Conservation (phyloP, 2,797 vertebrate species). For the Masticophis lateralis region DNA sequence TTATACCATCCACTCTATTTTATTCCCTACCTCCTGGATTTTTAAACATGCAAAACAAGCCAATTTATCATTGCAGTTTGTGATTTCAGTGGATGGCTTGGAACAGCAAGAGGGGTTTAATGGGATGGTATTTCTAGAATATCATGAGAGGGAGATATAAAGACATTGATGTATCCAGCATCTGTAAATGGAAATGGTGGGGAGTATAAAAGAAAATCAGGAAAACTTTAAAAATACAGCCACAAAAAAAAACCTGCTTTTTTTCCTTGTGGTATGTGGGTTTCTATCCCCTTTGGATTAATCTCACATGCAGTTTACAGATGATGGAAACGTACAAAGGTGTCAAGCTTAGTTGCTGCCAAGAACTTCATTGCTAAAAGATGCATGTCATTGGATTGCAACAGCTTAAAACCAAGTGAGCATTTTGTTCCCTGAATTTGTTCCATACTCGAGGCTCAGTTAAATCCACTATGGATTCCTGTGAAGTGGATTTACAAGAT, state of each 20-base stretch:
- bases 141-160: background rate
- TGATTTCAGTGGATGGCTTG: background rate
- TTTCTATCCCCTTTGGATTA: background rate
- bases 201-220: background rate
- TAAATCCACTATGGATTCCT: background rate
- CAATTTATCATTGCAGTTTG: background rate
- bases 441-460: background rate
- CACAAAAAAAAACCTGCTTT: background rate
- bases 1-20: background rate
- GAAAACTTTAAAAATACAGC: background rate
- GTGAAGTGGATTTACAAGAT: background rate
- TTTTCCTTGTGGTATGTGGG: background rate
- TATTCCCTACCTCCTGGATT: background rate
- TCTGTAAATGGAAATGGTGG: background rate
- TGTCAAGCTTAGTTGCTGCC: background rate
- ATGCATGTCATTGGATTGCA: background rate
- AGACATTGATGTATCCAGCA: background rate
- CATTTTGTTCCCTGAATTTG: background rate
- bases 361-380: background rate
- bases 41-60: background rate
- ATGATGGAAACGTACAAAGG: background rate
- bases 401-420: background rate
- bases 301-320: background rate
- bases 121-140: background rate
- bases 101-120: background rate